Conservation (phyloP, 1,140 invertebrate species). For the Chrysoperla carnea region DNA sequence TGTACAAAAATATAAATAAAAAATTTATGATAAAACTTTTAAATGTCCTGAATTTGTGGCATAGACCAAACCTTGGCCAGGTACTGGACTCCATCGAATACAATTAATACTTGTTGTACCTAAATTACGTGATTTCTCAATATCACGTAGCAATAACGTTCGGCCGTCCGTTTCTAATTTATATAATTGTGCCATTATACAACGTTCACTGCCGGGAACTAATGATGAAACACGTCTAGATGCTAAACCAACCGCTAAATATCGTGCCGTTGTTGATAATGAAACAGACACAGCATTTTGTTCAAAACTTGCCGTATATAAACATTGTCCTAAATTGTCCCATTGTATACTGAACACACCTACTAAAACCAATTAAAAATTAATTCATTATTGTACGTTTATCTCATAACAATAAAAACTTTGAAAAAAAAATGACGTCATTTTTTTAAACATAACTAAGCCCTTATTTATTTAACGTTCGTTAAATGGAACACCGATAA, state of each 20-base stretch:
- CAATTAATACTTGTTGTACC: conserved; percentile 60
- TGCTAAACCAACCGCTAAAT: conserved; percentile 62
- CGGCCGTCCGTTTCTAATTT: conserved; percentile 21
- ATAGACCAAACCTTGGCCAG: conserved; percentile 69
- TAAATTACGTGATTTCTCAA: conserved; percentile 22
- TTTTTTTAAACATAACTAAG: too few relatives aligned
- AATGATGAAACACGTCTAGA: conserved; percentile 34
- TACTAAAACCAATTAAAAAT: conserved; percentile 16
- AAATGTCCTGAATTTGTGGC: conserved; percentile 71
- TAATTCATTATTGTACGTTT: neutral
- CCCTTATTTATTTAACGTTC: too few relatives aligned
- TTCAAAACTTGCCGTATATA: conserved; percentile 57
- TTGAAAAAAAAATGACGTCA: too few relatives aligned
- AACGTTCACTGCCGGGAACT: conserved; percentile 27
- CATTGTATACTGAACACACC: conserved; percentile 64
- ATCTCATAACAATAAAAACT: too few relatives aligned
- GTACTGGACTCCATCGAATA: conserved; percentile 61
- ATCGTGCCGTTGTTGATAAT: conserved; percentile 55
- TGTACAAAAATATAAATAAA: too few relatives aligned
- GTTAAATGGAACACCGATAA: too few relatives aligned
- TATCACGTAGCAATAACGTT: conserved; percentile 4
- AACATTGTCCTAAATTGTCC: conserved; percentile 50
- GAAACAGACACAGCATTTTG: conserved; percentile 67
- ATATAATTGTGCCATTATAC: conserved; percentile 50
- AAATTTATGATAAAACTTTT: conserved; percentile 42